These are phyloP conservation scores for Galbula dea DNA, from an alignment of 2,113 vertebrate genomes.

Conservation along the genomic window DNA sequence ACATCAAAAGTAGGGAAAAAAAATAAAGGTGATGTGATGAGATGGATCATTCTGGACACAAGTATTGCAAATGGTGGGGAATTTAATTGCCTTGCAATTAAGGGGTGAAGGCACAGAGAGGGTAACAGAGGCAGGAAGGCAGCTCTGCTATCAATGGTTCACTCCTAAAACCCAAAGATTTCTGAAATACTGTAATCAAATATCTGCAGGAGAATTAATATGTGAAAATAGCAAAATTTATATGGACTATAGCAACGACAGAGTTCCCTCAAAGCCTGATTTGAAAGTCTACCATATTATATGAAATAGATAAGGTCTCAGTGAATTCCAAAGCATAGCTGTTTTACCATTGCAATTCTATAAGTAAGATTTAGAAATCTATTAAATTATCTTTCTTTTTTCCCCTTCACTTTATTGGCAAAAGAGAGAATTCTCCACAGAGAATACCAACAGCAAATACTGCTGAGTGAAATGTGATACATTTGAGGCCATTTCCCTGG, in stretches of 20 bases:
- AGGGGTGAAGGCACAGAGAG: neutral
- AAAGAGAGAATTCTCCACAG: neutral
- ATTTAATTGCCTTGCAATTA: conserved; percentile 42
- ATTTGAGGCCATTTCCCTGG: neutral
- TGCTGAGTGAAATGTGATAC: neutral
- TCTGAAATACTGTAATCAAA: neutral
- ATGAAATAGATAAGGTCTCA: neutral
- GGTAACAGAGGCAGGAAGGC: neutral
- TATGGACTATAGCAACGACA: neutral
- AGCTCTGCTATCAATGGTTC: neutral
- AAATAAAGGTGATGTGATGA: neutral
- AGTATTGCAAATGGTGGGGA: conserved; percentile 2
- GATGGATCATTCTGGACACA: neutral
- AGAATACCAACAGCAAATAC: neutral
- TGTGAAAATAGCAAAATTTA: neutral
- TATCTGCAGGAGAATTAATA: neutral
- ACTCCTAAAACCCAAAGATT: neutral
- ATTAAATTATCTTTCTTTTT: neutral
- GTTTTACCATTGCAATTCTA: neutral
- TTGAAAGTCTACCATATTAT: neutral
- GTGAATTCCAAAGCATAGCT: neutral
- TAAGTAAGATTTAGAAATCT: neutral
- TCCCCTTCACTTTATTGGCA: neutral
- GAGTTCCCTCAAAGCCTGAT: neutral
- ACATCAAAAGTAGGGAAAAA: neutral